Conservation (phyloP, 2,113 vertebrate species). For the Pelvicachromis taeniatus region DNA sequence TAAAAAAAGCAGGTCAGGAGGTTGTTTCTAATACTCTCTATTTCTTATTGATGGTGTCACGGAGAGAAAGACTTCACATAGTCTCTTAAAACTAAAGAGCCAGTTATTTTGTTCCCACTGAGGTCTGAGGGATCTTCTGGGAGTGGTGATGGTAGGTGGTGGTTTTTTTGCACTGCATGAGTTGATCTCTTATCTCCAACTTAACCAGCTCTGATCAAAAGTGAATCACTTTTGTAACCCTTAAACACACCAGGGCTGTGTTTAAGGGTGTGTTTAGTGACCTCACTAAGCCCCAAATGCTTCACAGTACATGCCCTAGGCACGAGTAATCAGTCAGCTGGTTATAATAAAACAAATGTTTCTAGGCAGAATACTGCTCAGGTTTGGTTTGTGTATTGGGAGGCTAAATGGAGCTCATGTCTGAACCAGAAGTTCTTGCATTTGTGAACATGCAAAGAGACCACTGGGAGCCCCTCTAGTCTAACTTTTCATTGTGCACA, state of each 20-base stretch:
- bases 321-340: neutral
- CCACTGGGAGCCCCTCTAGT: neutral
- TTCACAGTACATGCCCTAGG: neutral
- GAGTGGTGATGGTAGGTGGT: neutral
- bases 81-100: neutral
- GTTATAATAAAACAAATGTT: neutral
- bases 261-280: too few relatives aligned
- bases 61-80: neutral
- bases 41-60: neutral
- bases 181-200: neutral
- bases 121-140: neutral
- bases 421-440: neutral
- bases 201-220: neutral
- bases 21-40: neutral
- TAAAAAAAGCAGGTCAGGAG: neutral
- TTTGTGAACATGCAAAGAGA: neutral
- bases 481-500: neutral
- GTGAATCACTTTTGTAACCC: neutral
- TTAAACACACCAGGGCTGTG: neutral
- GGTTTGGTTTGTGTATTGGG: too few relatives aligned
- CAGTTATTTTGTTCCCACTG: neutral
- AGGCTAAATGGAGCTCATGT: neutral
- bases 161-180: neutral
- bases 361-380: neutral
- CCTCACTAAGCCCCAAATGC: neutral